Percentiles rank a stretch among this genome's conserved stretches.
phyloP scores from a whole-genome alignment of 2,888 invertebrate genomes.

The Phorcus lineatus region DNA sequence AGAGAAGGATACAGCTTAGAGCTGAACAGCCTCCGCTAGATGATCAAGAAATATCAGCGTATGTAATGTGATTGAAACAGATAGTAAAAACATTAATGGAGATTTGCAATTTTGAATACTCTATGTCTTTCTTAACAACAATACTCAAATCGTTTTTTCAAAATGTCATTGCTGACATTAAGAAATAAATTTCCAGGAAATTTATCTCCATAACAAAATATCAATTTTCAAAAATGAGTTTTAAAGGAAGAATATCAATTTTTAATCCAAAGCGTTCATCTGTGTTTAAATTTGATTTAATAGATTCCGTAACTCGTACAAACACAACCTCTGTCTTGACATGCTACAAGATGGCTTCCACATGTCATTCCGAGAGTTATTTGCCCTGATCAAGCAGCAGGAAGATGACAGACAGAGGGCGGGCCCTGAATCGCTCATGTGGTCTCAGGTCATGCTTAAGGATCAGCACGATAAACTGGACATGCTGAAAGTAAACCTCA shows the following conservation, averaged over 20 bases:
- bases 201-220: background rate
- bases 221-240: no score
- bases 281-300: conserved; percentile 1
- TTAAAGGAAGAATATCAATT: no score
- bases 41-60: background rate
- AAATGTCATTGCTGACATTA: background rate
- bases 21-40: conserved; percentile 52
- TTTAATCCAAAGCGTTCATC: no score
- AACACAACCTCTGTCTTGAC: conserved; percentile 74
- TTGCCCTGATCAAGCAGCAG: conserved; percentile 71
- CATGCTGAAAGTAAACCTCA: conserved; percentile 67
- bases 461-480: conserved; percentile 73
- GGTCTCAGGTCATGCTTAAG: conserved; percentile 68
- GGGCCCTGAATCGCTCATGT: conserved; percentile 73
- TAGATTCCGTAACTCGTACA: conserved; percentile 72
- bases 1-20: conserved; percentile 49
- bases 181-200: background rate
- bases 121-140: no score
- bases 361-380: conserved; percentile 72
- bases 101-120: no score
- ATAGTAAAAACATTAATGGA: background rate
- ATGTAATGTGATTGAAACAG: background rate
- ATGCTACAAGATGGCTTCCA: conserved; percentile 74
- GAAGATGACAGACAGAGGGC: conserved; percentile 64
- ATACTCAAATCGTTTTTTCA: no score